A percentile compares a stretch with the other conserved stretches of the same genome.
phyloP scores from a whole-genome alignment of 2,113 vertebrate genomes.

The Hippocampus barbouri region DNA sequence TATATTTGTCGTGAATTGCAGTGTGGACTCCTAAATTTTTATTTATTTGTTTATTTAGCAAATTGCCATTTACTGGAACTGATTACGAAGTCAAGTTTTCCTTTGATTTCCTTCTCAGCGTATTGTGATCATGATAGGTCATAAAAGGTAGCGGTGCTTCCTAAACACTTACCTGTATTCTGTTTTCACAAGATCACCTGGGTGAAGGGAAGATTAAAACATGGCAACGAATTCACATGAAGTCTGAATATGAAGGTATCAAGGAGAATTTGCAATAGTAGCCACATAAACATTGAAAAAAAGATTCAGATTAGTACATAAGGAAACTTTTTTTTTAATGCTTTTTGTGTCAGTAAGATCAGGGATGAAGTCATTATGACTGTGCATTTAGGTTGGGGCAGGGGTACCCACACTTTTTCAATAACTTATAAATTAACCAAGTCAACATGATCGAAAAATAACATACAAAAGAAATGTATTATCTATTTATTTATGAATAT shows the following conservation, averaged over 20 bases:
- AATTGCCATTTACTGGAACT: conserved; percentile 52
- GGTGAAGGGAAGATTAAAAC: conserved; percentile 27
- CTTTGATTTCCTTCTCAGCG: conserved; percentile 43
- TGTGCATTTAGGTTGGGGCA: not conserved
- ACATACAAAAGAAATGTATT: too few relatives aligned
- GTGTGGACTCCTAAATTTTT: conserved; percentile 34
- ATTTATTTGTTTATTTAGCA: conserved; percentile 28
- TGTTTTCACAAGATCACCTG: not conserved
- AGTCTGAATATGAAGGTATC: conserved; percentile 27
- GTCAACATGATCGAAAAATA: too few relatives aligned
- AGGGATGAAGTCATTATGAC: not conserved
- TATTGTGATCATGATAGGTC: not conserved
- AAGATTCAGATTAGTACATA: conserved; percentile 9
- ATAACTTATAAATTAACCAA: too few relatives aligned
- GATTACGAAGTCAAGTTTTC: conserved; percentile 52
- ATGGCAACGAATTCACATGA: conserved; percentile 23
- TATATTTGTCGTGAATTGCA: conserved; percentile 54
- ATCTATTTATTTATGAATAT: too few relatives aligned
- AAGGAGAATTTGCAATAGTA: conserved; percentile 23
- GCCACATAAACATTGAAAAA: conserved; percentile 2
- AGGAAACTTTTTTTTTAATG: not conserved
- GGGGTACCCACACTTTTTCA: not conserved
- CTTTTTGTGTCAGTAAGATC: not conserved
- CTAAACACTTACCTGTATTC: not conserved
- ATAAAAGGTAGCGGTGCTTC: not conserved